phyloP scores from a whole-genome alignment of 2,113 vertebrate genomes.

The Bucco capensis region DNA sequence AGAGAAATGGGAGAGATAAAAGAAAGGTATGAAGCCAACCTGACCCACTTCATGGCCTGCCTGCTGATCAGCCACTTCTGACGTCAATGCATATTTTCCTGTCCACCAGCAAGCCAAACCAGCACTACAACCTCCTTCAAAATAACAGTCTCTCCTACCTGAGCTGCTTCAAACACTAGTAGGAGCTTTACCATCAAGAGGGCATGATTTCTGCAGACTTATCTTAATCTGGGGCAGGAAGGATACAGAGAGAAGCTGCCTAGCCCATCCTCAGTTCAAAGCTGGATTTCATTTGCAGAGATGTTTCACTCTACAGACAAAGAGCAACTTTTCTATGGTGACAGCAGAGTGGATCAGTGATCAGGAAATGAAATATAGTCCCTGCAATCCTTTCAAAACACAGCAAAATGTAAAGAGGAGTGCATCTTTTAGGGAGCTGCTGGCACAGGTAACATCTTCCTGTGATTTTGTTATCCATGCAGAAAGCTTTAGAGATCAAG shows the following conservation, averaged over 20 bases:
- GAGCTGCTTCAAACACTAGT: background rate
- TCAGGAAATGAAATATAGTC: background rate
- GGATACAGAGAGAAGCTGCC: background rate
- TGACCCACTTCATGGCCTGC: constrained; percentile 64
- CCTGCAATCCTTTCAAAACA: background rate
- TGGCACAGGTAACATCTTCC: background rate
- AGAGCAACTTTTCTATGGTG: accelerated
- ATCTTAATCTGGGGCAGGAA: background rate
- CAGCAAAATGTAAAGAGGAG: background rate
- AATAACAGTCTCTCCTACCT: constrained; percentile 42
- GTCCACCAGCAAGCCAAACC: constrained; percentile 38
- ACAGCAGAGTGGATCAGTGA: accelerated
- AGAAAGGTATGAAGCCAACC: constrained; percentile 24
- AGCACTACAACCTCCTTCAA: constrained; percentile 24
- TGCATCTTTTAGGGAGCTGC: background rate
- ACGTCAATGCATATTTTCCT: constrained; percentile 55
- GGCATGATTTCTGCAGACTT: background rate
- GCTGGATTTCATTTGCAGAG: background rate
- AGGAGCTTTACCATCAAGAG: background rate
- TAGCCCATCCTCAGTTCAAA: background rate
- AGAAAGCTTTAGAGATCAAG: background rate
- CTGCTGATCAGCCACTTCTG: constrained; percentile 47
- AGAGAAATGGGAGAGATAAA: constrained; percentile 17
- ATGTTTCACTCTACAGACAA: background rate
- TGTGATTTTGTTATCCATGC: background rate